Evolutionary conservation across 2,113 vertebrate species (phyloP).

Genomic region (Cervus canadensis): DNA sequence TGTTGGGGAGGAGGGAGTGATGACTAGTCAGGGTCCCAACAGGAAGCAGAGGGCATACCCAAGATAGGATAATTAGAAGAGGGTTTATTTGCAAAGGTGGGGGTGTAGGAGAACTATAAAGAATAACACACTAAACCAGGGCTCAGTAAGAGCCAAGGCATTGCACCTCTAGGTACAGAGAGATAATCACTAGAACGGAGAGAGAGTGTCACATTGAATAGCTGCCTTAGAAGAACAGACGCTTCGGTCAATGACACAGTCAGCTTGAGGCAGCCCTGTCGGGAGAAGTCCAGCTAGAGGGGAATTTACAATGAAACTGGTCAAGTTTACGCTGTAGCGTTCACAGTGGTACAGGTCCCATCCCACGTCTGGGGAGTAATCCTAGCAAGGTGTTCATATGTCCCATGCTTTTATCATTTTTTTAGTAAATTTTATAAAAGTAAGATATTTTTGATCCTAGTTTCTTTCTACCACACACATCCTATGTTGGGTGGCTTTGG

Average conservation of each 20-base stretch:
- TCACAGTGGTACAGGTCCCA: background rate
- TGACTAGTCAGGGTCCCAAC: background rate
- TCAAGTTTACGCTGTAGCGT: background rate
- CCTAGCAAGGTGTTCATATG: background rate
- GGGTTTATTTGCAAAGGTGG: background rate
- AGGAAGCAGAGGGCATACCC: background rate
- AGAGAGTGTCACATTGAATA: background rate
- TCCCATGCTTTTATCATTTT: background rate
- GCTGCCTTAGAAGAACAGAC: background rate
- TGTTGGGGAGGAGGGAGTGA: background rate
- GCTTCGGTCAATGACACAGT: background rate
- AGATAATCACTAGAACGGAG: background rate
- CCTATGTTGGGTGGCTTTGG: background rate
- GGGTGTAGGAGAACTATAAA: background rate
- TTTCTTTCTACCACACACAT: background rate
- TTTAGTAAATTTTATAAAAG: background rate
- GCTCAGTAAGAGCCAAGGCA: background rate
- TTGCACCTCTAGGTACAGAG: background rate
- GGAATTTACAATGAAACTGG: background rate
- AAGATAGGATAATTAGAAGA: background rate
- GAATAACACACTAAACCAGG: background rate
- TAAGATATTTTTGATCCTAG: background rate
- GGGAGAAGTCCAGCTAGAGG: background rate
- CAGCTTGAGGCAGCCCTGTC: background rate
- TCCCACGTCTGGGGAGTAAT: background rate